Percentiles rank a stretch among this genome's conserved stretches.
Conservation (phyloP, 2,888 invertebrate species). For the Polymixis lichenea region DNA sequence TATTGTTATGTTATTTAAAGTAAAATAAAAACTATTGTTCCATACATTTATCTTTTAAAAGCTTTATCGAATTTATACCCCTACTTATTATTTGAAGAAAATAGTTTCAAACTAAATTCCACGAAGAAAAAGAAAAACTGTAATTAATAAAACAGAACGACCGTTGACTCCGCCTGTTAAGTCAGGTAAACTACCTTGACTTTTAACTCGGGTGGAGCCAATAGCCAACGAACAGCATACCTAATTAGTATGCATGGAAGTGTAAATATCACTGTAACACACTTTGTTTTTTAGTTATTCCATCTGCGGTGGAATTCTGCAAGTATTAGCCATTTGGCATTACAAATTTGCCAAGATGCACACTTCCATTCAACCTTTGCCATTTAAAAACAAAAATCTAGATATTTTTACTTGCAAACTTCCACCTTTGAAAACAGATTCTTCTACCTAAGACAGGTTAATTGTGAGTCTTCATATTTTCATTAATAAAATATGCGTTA, state of each 20-base stretch:
- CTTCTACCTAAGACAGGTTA: not conserved
- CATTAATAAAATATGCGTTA: constrained; percentile 21
- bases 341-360: not conserved
- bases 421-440: constrained; percentile 1
- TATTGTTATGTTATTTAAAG: no score
- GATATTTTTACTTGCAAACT: not conserved
- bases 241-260: constrained; percentile 37
- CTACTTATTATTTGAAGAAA: not conserved
- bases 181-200: constrained; percentile 54
- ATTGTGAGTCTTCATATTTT: not conserved
- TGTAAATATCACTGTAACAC: constrained; percentile 23
- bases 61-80: not conserved
- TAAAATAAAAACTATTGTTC: not conserved
- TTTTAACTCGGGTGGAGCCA: constrained; percentile 41
- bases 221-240: constrained; percentile 25
- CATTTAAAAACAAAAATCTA: not conserved
- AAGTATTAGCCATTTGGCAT: constrained; percentile 31
- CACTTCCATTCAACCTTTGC: not conserved
- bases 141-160: constrained; percentile 47
- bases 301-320: constrained; percentile 11
- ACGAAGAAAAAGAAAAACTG: constrained; percentile 26
- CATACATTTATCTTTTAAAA: not conserved
- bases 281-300: constrained; percentile 28
- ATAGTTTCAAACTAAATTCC: not conserved
- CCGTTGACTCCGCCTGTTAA: constrained; percentile 41